phyloP scores from a whole-genome alignment of 2,888 invertebrate genomes.

The Limenitis camilla region DNA sequence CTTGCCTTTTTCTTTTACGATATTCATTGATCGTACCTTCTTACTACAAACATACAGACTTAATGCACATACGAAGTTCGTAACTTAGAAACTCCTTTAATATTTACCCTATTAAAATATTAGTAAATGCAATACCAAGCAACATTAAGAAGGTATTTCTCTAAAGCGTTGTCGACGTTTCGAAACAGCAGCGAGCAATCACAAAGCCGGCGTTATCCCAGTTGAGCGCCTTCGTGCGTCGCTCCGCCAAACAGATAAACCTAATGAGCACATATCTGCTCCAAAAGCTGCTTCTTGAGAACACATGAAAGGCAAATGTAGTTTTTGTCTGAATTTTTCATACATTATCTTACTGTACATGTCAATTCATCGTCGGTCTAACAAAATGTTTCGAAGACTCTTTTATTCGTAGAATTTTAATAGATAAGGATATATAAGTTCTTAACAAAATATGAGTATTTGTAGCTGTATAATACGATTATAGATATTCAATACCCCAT shows the following conservation, averaged over 20 bases:
- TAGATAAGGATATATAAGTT: too few species aligned
- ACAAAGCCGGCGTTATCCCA: constrained; percentile 58
- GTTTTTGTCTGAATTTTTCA: constrained; percentile 6
- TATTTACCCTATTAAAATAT: too few species aligned
- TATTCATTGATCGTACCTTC: too few species aligned
- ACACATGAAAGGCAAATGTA: constrained; percentile 9
- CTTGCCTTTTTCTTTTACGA: too few species aligned
- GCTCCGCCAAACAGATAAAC: constrained; percentile 46
- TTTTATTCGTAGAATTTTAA: too few species aligned
- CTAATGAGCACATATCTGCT: constrained; percentile 37
- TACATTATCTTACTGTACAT: neutral
- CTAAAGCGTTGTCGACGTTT: constrained; percentile 17
- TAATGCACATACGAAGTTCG: too few species aligned
- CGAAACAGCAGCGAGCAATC: constrained; percentile 28
- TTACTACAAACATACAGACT: too few species aligned
- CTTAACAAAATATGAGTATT: neutral
- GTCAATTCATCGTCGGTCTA: too few species aligned
- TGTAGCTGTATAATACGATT: neutral
- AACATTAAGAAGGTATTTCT: constrained; percentile 27
- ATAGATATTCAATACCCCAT: neutral
- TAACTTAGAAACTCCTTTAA: too few species aligned
- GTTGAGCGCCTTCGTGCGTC: constrained; percentile 52
- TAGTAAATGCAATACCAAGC: constrained; percentile 16
- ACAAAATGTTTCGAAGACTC: too few species aligned
- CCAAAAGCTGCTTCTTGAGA: constrained; percentile 13